Base-by-base conservation (phyloP, 1,140 invertebrate species). In the Diorhabda sublineata region DNA sequence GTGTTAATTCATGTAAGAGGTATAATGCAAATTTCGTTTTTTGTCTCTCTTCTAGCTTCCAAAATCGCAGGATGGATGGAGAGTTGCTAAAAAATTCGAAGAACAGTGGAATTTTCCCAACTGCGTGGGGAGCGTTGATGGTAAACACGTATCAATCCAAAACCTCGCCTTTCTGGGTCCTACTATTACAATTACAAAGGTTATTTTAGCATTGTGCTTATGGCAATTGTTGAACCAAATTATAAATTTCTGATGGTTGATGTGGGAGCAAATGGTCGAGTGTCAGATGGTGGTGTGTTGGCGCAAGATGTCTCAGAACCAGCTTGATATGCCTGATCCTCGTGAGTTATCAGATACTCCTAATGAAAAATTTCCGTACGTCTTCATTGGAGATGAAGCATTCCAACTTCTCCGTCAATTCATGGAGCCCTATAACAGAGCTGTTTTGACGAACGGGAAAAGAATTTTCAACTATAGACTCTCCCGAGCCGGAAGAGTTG, bases 51-150 rank as follows among this genome's bases (percentile, higher is more conserved):
- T 26, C 26, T 26, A 26, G 47, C 47, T n/a, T 52, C 3, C 47
- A 52, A 6, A 6, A 4, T 8, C 47, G n/a, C 6, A 52, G 4
- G 47, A 52, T n/a, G n/a, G 6, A 52, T 52, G 47, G 47, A 63
- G 8, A 3, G 75, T 80, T 61, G 70, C 76, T 60, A 58, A 70
- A 58, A 60, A 73, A 69, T 83, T 81, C 75, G 70, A 77, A 61
- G 62, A 75, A 67, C 73, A 58, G 67, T 84, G 81, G 80, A 79
- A 83, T 74, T 84, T 85, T 75, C 82, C 83, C 44, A 74, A 81
- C 61, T 84, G 81, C 71, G 67, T 83, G 43, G 82, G 83, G 8
- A 78, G 81, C 5, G 66, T 86, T 6, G 82, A 85, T 74, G 81
- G 82, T n/a, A 84, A 84, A 73, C 80, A 83, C 74, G 74, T 83